Evolutionary conservation across 2,113 vertebrate species (phyloP).

Genomic region (Smithornis capensis): DNA sequence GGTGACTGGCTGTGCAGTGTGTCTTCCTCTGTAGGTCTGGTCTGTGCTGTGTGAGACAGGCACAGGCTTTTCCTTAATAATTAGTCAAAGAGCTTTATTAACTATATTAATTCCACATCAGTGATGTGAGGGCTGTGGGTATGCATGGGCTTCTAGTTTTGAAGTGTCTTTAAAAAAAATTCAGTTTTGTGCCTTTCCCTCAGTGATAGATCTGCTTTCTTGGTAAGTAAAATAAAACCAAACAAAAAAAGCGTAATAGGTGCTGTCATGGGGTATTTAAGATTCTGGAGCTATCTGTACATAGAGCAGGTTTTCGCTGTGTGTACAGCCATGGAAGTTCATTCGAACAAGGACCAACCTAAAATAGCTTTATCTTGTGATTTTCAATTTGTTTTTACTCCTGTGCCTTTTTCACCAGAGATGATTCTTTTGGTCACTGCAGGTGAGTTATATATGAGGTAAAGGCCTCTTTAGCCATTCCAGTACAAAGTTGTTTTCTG

Average conservation of each 20-base stretch:
- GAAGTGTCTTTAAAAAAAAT: not conserved
- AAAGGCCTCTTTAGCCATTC: not conserved
- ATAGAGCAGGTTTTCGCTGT: not conserved
- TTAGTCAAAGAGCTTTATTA: not conserved
- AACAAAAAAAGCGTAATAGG: fast-evolving
- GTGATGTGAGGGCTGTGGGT: not conserved
- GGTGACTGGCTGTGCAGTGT: not conserved
- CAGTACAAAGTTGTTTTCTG: not conserved
- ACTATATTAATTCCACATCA: not conserved
- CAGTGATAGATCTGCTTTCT: not conserved
- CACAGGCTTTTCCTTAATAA: not conserved
- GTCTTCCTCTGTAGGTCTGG: not conserved
- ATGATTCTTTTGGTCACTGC: not conserved
- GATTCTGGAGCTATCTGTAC: not conserved
- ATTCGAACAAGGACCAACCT: not conserved
- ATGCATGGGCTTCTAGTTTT: not conserved
- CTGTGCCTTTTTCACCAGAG: not conserved
- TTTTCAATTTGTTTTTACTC: conserved; percentile 21
- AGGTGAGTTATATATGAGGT: not conserved
- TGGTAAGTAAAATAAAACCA: not conserved
- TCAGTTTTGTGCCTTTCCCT: not conserved
- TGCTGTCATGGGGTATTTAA: not conserved
- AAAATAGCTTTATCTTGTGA: conserved; percentile 9
- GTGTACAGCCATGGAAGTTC: not conserved
- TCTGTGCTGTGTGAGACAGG: not conserved